Conservation (phyloP, 2,113 vertebrate genomes). For the Lonchura striata region DNA sequence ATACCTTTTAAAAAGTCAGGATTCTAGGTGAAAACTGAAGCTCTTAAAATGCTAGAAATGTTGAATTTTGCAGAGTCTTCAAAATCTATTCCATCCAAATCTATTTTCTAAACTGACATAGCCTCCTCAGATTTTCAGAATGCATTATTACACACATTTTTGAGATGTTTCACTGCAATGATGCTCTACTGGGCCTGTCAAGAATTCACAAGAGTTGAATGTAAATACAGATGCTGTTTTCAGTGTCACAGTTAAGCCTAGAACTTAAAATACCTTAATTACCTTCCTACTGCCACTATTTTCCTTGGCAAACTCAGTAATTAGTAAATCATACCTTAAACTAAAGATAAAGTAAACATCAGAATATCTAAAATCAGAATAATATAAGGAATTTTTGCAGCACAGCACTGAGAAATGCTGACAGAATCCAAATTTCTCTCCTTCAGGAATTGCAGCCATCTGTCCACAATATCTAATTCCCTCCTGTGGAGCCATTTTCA, state of each 20-base stretch:
- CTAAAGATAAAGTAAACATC: not conserved
- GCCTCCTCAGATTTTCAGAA: not conserved
- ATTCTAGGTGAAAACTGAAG: not conserved
- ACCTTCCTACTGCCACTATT: not conserved
- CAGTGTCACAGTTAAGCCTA: not conserved
- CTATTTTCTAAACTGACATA: not conserved
- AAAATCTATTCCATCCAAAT: not conserved
- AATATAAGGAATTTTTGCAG: not conserved
- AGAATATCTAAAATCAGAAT: not conserved
- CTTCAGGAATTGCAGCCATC: not conserved
- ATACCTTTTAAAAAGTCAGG: not conserved
- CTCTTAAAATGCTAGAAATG: not conserved
- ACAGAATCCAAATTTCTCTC: not conserved
- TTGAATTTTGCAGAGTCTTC: not conserved
- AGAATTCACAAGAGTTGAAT: not conserved
- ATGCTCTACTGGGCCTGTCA: not conserved
- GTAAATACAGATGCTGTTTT: not conserved
- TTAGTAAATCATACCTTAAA: not conserved
- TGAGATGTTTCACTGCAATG: not conserved
- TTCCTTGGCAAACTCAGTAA: not conserved
- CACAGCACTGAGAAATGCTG: not conserved
- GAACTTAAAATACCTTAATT: not conserved
- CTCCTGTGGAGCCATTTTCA: not conserved
- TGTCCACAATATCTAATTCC: not conserved
- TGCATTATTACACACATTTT: not conserved